Conservation (phyloP, 1,140 invertebrate species). For the Hesperophylax magnus region DNA sequence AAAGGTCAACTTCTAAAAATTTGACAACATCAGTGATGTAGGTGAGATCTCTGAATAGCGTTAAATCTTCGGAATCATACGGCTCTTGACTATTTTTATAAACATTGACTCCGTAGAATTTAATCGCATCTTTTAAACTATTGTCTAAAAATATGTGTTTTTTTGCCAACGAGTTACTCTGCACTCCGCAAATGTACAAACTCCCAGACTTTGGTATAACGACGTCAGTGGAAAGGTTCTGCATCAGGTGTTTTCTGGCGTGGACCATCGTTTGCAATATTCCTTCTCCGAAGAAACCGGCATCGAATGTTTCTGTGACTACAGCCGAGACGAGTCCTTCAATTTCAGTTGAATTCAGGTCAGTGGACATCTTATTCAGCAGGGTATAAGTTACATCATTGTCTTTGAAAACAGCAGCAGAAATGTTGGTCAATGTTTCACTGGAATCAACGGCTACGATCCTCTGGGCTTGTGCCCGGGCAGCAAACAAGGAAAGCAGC, state of each 20-base stretch:
- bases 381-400: not conserved
- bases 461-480: constrained; percentile 69
- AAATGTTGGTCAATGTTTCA: constrained; percentile 74
- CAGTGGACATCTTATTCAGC: constrained; percentile 13
- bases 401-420: constrained; percentile 56
- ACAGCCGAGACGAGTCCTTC: not conserved
- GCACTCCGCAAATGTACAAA: constrained; percentile 75
- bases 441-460: constrained; percentile 80
- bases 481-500: constrained; percentile 77
- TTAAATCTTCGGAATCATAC: constrained; percentile 81
- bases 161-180: constrained; percentile 66
- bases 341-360: not conserved
- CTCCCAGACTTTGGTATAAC: constrained; percentile 76
- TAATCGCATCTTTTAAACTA: constrained; percentile 58
- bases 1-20: constrained; percentile 78
- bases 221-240: constrained; percentile 61
- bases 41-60: constrained; percentile 70
- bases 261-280: constrained; percentile 77
- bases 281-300: constrained; percentile 82
- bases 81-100: constrained; percentile 67
- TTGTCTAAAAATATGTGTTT: constrained; percentile 63
- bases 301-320: constrained; percentile 86
- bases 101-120: constrained; percentile 64
- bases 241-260: constrained; percentile 76
- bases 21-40: constrained; percentile 73